A percentile compares a stretch with the other conserved stretches of the same genome.
Conservation (phyloP, 2,797 vertebrate genomes). For the Bradypodion pumilum region DNA sequence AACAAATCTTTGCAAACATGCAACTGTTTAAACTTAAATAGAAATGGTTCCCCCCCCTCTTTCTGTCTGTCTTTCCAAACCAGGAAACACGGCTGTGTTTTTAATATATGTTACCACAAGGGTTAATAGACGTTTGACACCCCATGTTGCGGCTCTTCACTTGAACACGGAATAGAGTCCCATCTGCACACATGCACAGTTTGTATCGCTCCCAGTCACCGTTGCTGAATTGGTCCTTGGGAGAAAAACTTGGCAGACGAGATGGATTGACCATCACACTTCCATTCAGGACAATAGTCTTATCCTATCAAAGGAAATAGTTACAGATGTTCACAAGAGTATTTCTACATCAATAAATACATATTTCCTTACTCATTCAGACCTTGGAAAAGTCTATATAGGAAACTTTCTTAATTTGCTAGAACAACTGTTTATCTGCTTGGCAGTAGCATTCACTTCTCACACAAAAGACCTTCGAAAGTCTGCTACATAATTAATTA, state of each 20-base stretch:
- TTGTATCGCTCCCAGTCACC: conserved; percentile 91
- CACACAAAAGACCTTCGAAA: neutral
- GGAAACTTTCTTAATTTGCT: neutral
- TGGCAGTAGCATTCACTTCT: neutral
- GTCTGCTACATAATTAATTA: neutral
- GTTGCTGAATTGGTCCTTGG: conserved; percentile 80
- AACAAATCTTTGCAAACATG: conserved; percentile 62
- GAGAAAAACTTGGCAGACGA: conserved; percentile 85
- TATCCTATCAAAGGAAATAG: conserved; percentile 80
- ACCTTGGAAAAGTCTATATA: neutral
- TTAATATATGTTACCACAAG: conserved; percentile 84
- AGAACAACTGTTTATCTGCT: neutral
- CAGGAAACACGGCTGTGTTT: neutral
- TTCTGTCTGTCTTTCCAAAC: neutral
- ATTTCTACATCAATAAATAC: conserved; percentile 9
- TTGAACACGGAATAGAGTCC: conserved; percentile 92
- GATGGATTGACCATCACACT: conserved; percentile 90
- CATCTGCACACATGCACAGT: conserved; percentile 95
- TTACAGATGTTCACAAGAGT: neutral
- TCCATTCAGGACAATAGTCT: conserved; percentile 94
- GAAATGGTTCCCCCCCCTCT: neutral
- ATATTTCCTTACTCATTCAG: neutral
- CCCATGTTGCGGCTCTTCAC: conserved; percentile 93
- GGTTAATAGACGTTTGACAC: conserved; percentile 92
- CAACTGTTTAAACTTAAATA: conserved; percentile 48